Percentiles rank a stretch among this genome's conserved stretches.
phyloP scores from a whole-genome alignment of 2,888 invertebrate species.

The Arenicola marina region DNA sequence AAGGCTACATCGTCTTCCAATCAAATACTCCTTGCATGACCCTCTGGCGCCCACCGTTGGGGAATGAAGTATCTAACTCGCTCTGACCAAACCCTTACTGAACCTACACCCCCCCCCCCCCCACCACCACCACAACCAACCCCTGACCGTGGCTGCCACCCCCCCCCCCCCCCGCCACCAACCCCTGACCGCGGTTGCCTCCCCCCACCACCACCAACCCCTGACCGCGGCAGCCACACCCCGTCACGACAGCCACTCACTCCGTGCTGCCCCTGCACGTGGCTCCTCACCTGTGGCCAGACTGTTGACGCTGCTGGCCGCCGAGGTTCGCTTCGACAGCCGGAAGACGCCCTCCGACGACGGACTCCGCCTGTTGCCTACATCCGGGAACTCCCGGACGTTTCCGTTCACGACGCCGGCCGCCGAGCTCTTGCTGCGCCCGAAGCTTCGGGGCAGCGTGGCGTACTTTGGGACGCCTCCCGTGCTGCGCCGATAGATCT shows the following conservation, averaged over 20 bases:
- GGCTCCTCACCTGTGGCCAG: neutral
- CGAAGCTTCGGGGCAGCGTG: slow-evolving; percentile 3
- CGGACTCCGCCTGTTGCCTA: neutral
- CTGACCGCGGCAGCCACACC: no score
- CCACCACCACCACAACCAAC: no score
- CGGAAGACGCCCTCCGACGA: neutral
- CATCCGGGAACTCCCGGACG: neutral
- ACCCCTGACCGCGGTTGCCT: no score
- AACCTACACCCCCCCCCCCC: no score
- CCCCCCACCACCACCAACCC: no score
- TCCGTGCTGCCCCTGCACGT: neutral
- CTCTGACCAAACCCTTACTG: no score
- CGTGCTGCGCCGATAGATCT: slow-evolving; percentile 18
- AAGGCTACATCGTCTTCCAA: no score
- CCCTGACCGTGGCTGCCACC: no score
- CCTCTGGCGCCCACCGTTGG: no score
- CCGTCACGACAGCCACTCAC: neutral
- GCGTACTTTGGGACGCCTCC: neutral
- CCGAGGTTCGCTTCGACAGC: neutral
- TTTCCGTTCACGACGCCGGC: neutral
- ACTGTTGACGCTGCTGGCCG: slow-evolving; percentile 4
- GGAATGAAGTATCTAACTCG: no score
- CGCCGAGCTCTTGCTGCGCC: slow-evolving; percentile 5
- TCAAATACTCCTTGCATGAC: no score
- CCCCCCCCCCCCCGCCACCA: no score